A percentile compares a stretch with the other conserved stretches of the same genome.
phyloP scores from a whole-genome alignment of 92 coral and sea anemone species.

The Siderastrea siderea region DNA sequence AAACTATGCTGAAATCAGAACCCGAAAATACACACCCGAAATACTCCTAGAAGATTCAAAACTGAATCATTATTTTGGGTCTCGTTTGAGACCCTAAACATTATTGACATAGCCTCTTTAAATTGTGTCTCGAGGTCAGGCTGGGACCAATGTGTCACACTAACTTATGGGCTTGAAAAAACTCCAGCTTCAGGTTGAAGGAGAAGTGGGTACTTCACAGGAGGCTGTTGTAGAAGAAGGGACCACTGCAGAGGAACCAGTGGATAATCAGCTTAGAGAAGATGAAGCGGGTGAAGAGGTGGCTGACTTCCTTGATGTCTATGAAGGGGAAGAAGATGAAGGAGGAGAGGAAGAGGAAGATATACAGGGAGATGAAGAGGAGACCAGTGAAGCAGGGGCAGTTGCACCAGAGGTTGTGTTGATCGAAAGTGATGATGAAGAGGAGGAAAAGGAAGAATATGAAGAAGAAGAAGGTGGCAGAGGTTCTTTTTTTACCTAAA shows the following conservation, averaged over 20 bases:
- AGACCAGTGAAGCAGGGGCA: constrained; percentile 24
- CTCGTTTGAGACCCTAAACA: no score
- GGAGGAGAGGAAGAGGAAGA: constrained; percentile 21
- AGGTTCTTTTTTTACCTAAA: neutral
- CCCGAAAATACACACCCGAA: no score
- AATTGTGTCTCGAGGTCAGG: no score
- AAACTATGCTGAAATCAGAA: no score
- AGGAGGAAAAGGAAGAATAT: constrained; percentile 56
- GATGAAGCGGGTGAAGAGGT: constrained; percentile 32
- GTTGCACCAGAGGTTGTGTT: constrained; percentile 83
- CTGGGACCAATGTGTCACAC: no score
- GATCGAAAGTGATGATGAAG: constrained; percentile 91
- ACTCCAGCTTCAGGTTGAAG: constrained; percentile 26
- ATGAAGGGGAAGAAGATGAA: constrained; percentile 41
- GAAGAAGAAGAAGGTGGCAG: constrained; percentile 26
- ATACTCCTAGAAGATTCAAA: no score
- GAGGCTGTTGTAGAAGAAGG: constrained; percentile 25
- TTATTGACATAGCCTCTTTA: no score
- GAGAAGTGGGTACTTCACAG: constrained; percentile 54
- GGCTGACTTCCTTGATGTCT: constrained; percentile 20
- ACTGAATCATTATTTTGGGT: no score
- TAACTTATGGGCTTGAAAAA: no score
- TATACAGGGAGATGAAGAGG: constrained; percentile 47
- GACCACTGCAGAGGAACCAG: neutral
- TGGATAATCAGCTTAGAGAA: constrained; percentile 21